Evolutionary conservation across 2,797 vertebrate species (phyloP), one percentile per base, ranked within the genome.

Genomic region (Sardinella longiceps): DNA sequence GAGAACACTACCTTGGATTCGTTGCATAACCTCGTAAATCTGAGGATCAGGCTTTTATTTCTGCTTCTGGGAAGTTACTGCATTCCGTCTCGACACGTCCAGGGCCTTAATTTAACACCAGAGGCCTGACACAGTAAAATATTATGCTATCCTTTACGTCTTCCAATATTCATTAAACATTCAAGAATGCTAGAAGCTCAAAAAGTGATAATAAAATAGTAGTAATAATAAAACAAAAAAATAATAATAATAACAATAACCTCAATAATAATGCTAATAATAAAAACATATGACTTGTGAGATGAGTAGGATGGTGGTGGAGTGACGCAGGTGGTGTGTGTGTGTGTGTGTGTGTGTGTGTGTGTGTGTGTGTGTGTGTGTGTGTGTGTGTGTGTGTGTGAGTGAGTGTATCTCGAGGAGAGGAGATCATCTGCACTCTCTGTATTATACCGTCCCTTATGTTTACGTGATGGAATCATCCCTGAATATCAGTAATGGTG

Each of bases 401-500:
- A n/a, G n/a, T n/a, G n/a, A n/a, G n/a, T n/a, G n/a, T n/a, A n/a
- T n/a, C n/a, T n/a, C n/a, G n/a, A n/a, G n/a, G n/a, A n/a, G n/a
- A 56, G 46, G 80, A 48, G 43, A 82, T 84, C 81, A 63, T 45
- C 50, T 80, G 50, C 33, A 11, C 2, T 7, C 60, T 0, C n/a
- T 25, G 25, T 28, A 20, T 80, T 48, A 14, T n/a, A 43, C 2
- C 18, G 15, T 12, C 50, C 74, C 50, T 43, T 25, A 80, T 51
- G 33, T 56, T 80, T 74, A 28, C 50, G 39, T 43, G 51, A 50
- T 80, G 56, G 87, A 90, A 91, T 91, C 87, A 90, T 91, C 89
- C 70, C 81, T 82, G 45, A 80, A 81, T 28, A 14, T 87, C 85
- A 89, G 90, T 90, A 90, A 89, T 88, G 90, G 84, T 87, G 83